These are phyloP conservation scores for Diplosoma virens DNA, from an alignment of 23 tunicate species.

Conservation along the genomic window DNA sequence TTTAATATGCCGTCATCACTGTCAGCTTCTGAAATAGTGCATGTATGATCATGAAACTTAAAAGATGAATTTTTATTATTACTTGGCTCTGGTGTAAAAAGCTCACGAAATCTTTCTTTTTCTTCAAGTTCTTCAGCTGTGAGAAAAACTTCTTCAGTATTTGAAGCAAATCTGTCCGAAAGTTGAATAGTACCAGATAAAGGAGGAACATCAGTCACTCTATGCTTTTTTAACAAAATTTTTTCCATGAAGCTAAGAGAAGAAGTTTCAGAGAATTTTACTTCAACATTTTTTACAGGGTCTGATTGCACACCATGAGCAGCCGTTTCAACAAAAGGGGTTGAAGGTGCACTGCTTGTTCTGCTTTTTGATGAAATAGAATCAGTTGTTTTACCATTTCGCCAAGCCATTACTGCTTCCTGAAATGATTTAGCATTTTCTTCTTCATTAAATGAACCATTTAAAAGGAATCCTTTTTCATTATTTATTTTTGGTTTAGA, in stretches of 20 bases:
- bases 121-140: conserved; percentile 64
- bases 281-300: conserved; percentile 41
- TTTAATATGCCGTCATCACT: background rate
- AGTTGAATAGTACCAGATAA: conserved; percentile 20
- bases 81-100: conserved; percentile 47
- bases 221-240: conserved; percentile 60
- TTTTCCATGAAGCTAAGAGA: conserved; percentile 70
- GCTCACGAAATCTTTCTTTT: conserved; percentile 33
- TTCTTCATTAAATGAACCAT: conserved; percentile 73
- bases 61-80: background rate
- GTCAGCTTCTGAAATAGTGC: conserved; percentile 6
- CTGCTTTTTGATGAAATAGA: background rate
- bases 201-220: conserved; percentile 70
- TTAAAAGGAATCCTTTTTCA: conserved; percentile 9
- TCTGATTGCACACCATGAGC: conserved; percentile 84
- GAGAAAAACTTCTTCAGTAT: background rate
- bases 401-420: conserved; percentile 72
- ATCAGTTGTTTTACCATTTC: background rate
- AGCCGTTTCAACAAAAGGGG: conserved; percentile 50
- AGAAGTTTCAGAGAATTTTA: conserved; percentile 66
- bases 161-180: background rate
- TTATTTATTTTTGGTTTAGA: background rate
- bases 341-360: background rate
- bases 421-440: conserved; percentile 85
- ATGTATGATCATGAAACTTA: background rate